Conservation (phyloP, 2,113 vertebrate species). For the Sorex fumeus region DNA sequence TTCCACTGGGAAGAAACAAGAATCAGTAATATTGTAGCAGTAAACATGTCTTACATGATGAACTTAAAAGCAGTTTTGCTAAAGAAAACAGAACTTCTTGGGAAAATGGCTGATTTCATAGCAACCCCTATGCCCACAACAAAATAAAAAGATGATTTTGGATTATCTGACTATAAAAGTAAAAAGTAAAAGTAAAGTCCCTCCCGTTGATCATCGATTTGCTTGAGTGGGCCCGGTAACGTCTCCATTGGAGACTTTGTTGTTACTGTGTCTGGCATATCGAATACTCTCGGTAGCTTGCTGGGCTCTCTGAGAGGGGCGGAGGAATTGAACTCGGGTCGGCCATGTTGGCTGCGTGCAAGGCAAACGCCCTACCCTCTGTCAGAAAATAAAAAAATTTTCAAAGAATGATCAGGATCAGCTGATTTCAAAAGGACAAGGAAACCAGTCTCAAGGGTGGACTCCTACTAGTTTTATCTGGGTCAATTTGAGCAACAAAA, state of each 20-base stretch:
- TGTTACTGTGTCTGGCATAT: too few species aligned
- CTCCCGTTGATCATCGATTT: too few species aligned
- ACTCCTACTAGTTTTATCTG: background rate
- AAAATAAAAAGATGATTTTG: too few species aligned
- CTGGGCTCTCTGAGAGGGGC: too few species aligned
- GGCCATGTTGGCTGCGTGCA: too few species aligned
- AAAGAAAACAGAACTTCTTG: background rate
- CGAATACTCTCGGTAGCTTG: too few species aligned
- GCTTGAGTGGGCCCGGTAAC: too few species aligned
- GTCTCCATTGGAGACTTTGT: too few species aligned
- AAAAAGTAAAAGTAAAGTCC: too few species aligned
- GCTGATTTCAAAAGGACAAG: background rate
- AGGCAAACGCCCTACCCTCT: too few species aligned
- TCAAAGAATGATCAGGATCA: background rate
- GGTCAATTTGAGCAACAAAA: background rate
- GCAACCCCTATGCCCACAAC: too few species aligned
- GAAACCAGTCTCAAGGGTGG: background rate
- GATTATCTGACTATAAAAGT: background rate
- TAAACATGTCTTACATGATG: background rate
- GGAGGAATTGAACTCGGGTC: too few species aligned
- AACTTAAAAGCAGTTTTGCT: background rate
- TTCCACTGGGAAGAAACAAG: background rate
- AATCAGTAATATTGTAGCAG: background rate
- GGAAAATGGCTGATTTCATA: background rate
- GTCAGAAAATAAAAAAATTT: background rate